Conservation (phyloP, 2,888 invertebrate genomes). For the Tuberolachnus salignus region DNA sequence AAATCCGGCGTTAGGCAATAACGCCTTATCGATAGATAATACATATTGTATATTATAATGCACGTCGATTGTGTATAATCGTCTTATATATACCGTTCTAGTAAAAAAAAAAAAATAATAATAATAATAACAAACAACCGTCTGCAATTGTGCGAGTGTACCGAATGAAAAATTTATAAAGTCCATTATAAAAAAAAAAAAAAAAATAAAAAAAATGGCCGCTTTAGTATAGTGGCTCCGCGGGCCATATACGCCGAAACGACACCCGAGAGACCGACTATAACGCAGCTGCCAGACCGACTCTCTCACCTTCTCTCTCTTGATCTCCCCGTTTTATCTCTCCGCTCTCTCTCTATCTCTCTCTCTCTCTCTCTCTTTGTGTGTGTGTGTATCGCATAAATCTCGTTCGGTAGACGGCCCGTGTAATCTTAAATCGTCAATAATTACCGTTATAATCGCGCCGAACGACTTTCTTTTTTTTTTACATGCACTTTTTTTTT, state of each 20-base stretch:
- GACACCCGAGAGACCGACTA: conserved; percentile 38
- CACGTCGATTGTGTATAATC: too few relatives aligned
- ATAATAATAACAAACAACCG: too few relatives aligned
- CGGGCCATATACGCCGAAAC: background rate
- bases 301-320: background rate
- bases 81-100: background rate
- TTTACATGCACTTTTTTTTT: too few relatives aligned
- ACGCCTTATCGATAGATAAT: too few relatives aligned
- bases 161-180: conserved; percentile 24
- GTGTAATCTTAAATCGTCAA: too few relatives aligned
- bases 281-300: conserved; percentile 17
- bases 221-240: conserved; percentile 18
- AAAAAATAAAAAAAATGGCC: conserved; percentile 31
- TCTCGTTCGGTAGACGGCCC: background rate
- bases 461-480: too few relatives aligned
- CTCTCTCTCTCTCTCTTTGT: background rate
- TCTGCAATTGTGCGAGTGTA: conserved; percentile 15
- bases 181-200: conserved; percentile 43
- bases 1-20: too few relatives aligned
- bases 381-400: background rate
- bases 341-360: background rate
- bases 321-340: too few relatives aligned
- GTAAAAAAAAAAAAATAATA: conserved; percentile 1
- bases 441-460: too few relatives aligned
- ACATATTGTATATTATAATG: too few relatives aligned